Evolutionary conservation across 2,888 invertebrate species (phyloP).

Genomic region (Trachelus stipa): DNA sequence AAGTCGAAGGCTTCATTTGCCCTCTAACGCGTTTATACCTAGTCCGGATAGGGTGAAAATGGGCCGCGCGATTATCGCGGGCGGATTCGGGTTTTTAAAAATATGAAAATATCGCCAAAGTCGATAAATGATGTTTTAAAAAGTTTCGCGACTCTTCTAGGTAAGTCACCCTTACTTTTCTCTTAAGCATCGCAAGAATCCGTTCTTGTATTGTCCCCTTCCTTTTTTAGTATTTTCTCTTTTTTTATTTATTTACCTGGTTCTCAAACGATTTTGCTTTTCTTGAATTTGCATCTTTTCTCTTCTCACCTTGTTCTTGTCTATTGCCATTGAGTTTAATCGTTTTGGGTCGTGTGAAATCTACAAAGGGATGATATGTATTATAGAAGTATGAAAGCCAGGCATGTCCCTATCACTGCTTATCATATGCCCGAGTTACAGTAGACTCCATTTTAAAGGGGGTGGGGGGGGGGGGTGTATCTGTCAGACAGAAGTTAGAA

Average conservation of each 20-base stretch:
- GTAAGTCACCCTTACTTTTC: background rate
- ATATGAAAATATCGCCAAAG: background rate
- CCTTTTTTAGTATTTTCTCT: background rate
- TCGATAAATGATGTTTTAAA: background rate
- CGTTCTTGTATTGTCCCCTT: background rate
- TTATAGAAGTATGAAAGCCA: background rate
- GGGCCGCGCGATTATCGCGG: background rate
- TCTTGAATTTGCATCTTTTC: background rate
- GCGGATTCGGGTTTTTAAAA: background rate
- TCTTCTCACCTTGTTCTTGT: background rate
- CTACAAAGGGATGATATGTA: background rate
- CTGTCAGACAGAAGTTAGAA: background rate
- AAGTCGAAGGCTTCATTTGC: slow-evolving; percentile 10
- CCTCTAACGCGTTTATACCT: slow-evolving; percentile 11
- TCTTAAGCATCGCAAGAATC: background rate
- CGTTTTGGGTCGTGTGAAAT: background rate
- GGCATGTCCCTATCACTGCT: background rate
- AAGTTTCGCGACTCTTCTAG: background rate
- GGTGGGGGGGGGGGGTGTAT: background rate
- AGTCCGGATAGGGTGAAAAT: background rate
- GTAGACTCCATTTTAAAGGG: background rate
- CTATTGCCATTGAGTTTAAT: background rate
- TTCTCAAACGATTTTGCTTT: background rate
- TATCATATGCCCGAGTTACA: background rate
- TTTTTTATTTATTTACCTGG: background rate